Evolutionary conservation across 2,797 vertebrate species (phyloP).

Genomic region (Acropternis orthonyx): DNA sequence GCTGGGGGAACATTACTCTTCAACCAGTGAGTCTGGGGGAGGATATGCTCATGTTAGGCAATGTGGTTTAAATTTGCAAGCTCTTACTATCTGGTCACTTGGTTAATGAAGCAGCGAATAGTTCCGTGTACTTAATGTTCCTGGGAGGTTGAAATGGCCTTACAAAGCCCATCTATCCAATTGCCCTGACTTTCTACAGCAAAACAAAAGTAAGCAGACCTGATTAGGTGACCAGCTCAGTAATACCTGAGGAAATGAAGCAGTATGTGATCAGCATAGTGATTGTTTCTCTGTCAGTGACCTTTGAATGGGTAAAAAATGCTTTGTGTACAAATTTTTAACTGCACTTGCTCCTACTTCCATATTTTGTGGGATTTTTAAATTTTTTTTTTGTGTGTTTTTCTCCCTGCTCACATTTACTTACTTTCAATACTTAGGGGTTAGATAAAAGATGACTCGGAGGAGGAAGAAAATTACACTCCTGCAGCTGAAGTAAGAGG

Average conservation of each 20-base stretch:
- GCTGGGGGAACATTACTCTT: conserved; percentile 20
- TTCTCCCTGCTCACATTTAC: background rate
- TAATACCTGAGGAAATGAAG: background rate
- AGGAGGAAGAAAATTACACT: background rate
- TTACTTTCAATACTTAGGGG: background rate
- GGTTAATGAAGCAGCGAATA: conserved; percentile 32
- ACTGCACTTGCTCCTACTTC: background rate
- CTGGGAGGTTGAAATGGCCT: background rate
- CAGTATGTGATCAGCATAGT: background rate
- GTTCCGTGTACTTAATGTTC: conserved; percentile 10
- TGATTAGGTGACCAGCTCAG: background rate
- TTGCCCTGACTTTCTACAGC: background rate
- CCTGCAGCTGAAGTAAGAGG: background rate
- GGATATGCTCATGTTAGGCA: background rate
- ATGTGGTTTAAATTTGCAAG: conserved; percentile 43
- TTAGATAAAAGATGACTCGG: background rate
- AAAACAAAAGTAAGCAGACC: background rate
- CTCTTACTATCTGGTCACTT: conserved; percentile 45
- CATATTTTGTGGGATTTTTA: rapidly evolving
- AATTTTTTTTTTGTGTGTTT: background rate
- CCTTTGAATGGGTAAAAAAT: background rate
- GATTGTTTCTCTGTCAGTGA: background rate
- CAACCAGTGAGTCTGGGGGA: conserved; percentile 4
- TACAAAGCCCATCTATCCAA: background rate
- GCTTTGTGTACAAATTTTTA: background rate